Evolutionary conservation across 2,797 vertebrate species (phyloP).

Genomic region (Rallus crepitans): DNA sequence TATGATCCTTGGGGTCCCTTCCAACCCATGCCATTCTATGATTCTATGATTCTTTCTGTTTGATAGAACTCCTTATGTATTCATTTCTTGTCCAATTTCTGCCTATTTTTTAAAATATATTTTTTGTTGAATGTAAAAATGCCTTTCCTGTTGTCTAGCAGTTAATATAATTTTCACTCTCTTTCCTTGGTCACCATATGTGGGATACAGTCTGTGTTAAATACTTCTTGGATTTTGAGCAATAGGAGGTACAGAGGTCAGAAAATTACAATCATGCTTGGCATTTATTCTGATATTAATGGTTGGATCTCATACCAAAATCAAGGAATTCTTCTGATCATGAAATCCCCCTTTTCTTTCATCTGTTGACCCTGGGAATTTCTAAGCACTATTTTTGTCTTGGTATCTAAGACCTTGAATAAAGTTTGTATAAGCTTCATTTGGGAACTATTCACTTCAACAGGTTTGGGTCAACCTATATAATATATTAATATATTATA

Average conservation of each 20-base stretch:
- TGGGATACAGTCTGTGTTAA: background rate
- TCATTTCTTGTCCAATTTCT: background rate
- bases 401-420: background rate
- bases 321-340: background rate
- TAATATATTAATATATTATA: background rate
- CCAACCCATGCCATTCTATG: too few relatives aligned
- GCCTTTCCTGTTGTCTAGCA: background rate
- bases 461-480: background rate
- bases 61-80: background rate
- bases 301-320: background rate
- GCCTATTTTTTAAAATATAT: background rate
- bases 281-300: background rate
- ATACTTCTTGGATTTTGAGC: background rate
- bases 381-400: background rate
- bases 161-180: background rate
- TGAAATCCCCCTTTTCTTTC: background rate
- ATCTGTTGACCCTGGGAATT: background rate
- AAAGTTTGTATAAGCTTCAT: background rate
- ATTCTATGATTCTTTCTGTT: background rate
- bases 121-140: background rate
- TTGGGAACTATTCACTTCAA: background rate
- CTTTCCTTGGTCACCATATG: background rate
- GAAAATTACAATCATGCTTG: background rate
- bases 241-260: background rate
- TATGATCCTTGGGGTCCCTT: too few relatives aligned